Evolutionary conservation across 2,113 vertebrate species (phyloP), one percentile per base, ranked within the genome.

Genomic region (Osmerus mordax): DNA sequence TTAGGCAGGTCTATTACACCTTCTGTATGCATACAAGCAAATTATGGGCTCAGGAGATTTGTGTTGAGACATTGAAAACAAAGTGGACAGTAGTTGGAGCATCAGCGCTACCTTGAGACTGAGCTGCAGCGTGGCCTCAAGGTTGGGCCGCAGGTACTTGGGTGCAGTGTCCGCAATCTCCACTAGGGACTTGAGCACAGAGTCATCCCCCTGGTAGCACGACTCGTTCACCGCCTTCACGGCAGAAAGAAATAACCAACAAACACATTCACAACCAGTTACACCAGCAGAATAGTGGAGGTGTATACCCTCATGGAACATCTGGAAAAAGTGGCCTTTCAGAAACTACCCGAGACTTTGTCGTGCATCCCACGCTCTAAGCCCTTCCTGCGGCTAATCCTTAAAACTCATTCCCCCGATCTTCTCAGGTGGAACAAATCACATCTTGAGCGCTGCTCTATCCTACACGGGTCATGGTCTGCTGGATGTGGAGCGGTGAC

Each of bases 141-240:
- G 91, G 81, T 98, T 94, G 61, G 96, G 95, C 64, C 96, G 92
- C 79, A 99, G 91, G 86, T 96, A 99, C 85, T 99, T 99, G 0
- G 97, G 97, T 29, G 96, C 96, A 0, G 97, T 96, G 91, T 99
- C 97, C 14, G 97, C 96, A 47, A 99, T 97, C 85, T 99, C 97
- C 86, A 99, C 96, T 19, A 99, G 90, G 32, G 97, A 97, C 88
- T 99, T 99, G 65, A 99, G 92, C 81, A 98, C 97, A 0, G 97
- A 95, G 86, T 99, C 97, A 15, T 99, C 97, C 3, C 93, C 95
- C 87, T 95, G 94, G 78, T 98, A 99, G 84, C 96, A 97, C 0
- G 97, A 98, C 41, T 99, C 96, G 75, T 98, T 98, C 73, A 98
- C 94, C 8, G 94, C 93, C 97, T 99, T 89, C 76, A 83, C 69